phyloP scores from a whole-genome alignment of 2,888 invertebrate genomes.

The Synergus gifuensis region DNA sequence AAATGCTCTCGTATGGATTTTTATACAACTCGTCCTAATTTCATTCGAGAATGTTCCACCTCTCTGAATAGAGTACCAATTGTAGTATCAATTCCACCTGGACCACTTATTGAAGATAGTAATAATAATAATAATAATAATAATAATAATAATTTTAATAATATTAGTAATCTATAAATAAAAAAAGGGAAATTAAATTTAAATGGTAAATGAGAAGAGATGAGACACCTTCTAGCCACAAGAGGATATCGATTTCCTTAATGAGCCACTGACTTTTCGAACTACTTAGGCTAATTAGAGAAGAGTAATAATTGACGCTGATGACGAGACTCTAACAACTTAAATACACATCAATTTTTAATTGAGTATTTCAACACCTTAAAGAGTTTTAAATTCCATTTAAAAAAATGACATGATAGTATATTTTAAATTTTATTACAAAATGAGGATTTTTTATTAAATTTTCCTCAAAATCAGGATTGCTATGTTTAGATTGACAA shows the following conservation, averaged over 20 bases:
- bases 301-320: no score
- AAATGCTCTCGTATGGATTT: conserved; percentile 44
- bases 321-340: not conserved
- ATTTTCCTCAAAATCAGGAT: not conserved
- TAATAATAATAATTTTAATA: not conserved
- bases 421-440: not conserved
- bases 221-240: not conserved
- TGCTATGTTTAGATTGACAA: not conserved
- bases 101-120: not conserved
- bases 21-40: conserved; percentile 44
- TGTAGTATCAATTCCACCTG: not conserved
- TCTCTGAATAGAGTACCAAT: not conserved
- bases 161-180: not conserved
- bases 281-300: not conserved
- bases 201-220: not conserved
- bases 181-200: not conserved
- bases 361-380: not conserved
- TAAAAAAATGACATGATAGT: not conserved
- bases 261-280: not conserved
- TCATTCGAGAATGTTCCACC: not conserved
- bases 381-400: not conserved
- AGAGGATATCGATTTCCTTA: conserved; percentile 1
- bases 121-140: not conserved
- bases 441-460: not conserved
- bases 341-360: not conserved